Base-by-base conservation (phyloP, 1,140 invertebrate species). In the Trypoxylus dichotomus region DNA sequence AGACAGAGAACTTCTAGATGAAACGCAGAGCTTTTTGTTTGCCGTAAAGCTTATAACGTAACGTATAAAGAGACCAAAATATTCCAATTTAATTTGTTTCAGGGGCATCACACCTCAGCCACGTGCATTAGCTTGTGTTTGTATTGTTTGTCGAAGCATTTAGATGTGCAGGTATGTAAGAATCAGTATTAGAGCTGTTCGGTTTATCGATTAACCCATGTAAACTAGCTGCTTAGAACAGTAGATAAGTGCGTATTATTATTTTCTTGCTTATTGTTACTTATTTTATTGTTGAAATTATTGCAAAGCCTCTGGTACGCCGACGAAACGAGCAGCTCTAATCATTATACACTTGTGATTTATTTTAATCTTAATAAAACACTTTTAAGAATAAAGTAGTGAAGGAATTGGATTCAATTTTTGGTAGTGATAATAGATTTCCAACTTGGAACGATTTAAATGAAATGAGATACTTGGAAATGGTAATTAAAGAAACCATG, bases 381-480 rank as follows among this genome's bases (percentile, higher is more conserved):
- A 25, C 24, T 74, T 75, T 73, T 58, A 29, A 80, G 78, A 75
- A 78, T 13, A 78, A 81, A 79, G 76, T 78, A 29, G 63, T 73
- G 13, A 78, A 78, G 43, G 81, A 82, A 77, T 37, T 82, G 5
- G 11, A 43, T 0, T 24, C 74, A 63, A 72, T 80, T 13, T 60
- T 83, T 7, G 78, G 75, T 21, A 75, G 73, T 29, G 76, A 32
- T 81, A 74, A 83, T 47, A 68, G 81, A 3, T 71, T 84, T 29
- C 82, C 86, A 0, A 87, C 86, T 29, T 86, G 84, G 79, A 89
- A 90, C 19, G 91, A 93, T 80, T 82, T 93, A 0, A 80, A 89
- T 43, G 82, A 90, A 73, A 88, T 93, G 88, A 90, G 89, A 74
- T 93, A 92, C 82, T 79, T 93, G 76, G 92, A 93, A 79, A 85